Base-by-base conservation (phyloP, 1,140 invertebrate genomes). In the Magallana angulata region DNA sequence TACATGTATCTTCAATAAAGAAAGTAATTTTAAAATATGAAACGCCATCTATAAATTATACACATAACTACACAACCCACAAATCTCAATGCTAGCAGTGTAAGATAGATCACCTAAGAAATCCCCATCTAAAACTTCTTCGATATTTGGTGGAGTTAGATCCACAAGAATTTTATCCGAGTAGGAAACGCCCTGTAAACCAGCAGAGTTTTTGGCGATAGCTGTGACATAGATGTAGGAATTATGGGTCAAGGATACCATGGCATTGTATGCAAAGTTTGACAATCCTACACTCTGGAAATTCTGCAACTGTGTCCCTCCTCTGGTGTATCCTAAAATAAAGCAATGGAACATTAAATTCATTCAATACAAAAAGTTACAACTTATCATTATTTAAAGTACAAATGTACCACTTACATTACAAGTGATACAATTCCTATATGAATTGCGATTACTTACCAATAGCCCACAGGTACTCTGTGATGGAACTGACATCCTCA, bases 391-490 rank as follows among this genome's bases (percentile, higher is more conserved):
- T 48, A 0, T 48, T 48, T 48, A 48, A 48, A 48, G 36, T 48
- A 2, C 36, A 5, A 48, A 48, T 0, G 36, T 48, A 2, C 36
- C 3, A 48, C 5, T 48, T 48, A 4, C 36, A 48, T 48, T 48
- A 48, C 5, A 24, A 48, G 2, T 48, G 5, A 48, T 48, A 48
- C 1, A 48, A 48, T 48, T 48, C 36, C 30, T 7, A 1, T 7
- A 68, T 18, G 64, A 18, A 24, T 12, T 0, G 36, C 3, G 8
- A 64, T 12, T 18, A 85, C 86, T 82, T 89, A 92, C 92, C 92
- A 82, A 92, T 88, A 14, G 92, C 92, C 91, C 91, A 92, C 68
- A 58, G 83, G 81, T 91, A 92, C 14, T 91, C 89, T 4, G 87
- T 82, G 57, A 92, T 91, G 11, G 88, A 89, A 86, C 88, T 88